These are phyloP conservation scores for Acrobasis consociella DNA, from an alignment of 2,888 invertebrate genomes.

Conservation along the genomic window DNA sequence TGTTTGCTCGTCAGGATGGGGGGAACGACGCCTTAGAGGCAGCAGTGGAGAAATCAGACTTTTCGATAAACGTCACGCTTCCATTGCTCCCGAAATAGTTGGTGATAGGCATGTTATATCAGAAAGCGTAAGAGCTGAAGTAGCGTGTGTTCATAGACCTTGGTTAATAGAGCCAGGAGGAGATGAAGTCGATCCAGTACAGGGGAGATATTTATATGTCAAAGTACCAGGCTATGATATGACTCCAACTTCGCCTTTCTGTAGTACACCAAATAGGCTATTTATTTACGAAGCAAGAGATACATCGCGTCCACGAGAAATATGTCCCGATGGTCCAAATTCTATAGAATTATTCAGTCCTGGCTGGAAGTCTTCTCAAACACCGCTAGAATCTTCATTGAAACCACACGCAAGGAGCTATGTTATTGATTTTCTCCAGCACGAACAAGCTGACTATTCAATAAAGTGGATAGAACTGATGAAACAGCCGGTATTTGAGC, in stretches of 20 bases:
- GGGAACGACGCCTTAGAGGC: conserved; percentile 85
- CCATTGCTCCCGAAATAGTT: conserved; percentile 69
- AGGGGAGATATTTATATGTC: conserved; percentile 87
- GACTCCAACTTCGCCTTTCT: conserved; percentile 73
- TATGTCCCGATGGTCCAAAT: conserved; percentile 84
- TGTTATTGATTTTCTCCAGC: conserved; percentile 88
- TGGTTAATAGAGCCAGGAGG: conserved; percentile 91
- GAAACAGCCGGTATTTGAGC: conserved; percentile 82
- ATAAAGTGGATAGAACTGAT: conserved; percentile 91
- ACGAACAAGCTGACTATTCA: conserved; percentile 87
- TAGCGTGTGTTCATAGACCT: conserved; percentile 87
- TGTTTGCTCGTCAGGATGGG: conserved; percentile 85
- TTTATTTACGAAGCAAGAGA: conserved; percentile 88
- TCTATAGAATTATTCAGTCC: conserved; percentile 87
- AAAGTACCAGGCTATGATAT: conserved; percentile 86
- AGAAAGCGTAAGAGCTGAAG: conserved; percentile 79
- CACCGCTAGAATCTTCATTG: conserved; percentile 69
- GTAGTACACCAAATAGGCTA: conserved; percentile 87
- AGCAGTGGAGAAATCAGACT: conserved; percentile 89
- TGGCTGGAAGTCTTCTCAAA: conserved; percentile 84
- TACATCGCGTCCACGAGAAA: conserved; percentile 83
- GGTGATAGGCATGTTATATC: conserved; percentile 77
- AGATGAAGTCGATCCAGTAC: conserved; percentile 83
- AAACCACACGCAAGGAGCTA: conserved; percentile 86
- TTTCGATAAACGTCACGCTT: conserved; percentile 82